Base-by-base conservation (phyloP, 2,797 vertebrate genomes). In the Pseudochirops corinnae region DNA sequence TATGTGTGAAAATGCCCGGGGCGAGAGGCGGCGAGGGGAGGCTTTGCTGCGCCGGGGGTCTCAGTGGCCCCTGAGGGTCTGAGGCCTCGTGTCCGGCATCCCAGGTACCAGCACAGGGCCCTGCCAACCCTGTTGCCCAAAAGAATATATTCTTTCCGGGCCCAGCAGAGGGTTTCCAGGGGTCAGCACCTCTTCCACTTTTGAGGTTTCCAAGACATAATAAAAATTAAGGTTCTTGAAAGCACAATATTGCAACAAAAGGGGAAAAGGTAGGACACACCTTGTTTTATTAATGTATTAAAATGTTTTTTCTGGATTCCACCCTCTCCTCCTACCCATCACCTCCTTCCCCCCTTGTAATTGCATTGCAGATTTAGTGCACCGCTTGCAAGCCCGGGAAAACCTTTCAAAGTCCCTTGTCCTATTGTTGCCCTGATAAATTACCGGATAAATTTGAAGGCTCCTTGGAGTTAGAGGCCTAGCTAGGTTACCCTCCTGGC, bases 181-280 rank as follows among this genome's bases (percentile, higher is more conserved):
- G 28, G 1, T 2, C 0, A 0, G 0, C 16, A 3, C 50, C 6
- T 1, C 12, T 24, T 14, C 33, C 0, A 4, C 0, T 2, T 0
- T 0, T 0, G 0, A 0, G 0, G 6, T n/a, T 1, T 9, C 18
- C 67, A 46, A 21, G 67, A 82, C 18, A 39, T 39, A 46, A 82
- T 82, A 46, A 82, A 67, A 82, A 39, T 24, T 21, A 46, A 24
- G 39, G n/a, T 82, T 46, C 39, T 26, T 26, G 39, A 87, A 46
- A 11, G 26, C 74, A 50, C 39, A 87, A 28, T 26, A 87, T 10
- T 3, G 0, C 7, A 4, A 10, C n/a, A 82, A 24, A 10, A 39
- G 18, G n/a, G n/a, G 18, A 21, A 39, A 82, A 82, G 18, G n/a
- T 24, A 21, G 26, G 39, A 28, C 74, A 24, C 46, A n/a, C 13